phyloP scores from a whole-genome alignment of 2,113 vertebrate genomes.

The Hipposideros armiger region DNA sequence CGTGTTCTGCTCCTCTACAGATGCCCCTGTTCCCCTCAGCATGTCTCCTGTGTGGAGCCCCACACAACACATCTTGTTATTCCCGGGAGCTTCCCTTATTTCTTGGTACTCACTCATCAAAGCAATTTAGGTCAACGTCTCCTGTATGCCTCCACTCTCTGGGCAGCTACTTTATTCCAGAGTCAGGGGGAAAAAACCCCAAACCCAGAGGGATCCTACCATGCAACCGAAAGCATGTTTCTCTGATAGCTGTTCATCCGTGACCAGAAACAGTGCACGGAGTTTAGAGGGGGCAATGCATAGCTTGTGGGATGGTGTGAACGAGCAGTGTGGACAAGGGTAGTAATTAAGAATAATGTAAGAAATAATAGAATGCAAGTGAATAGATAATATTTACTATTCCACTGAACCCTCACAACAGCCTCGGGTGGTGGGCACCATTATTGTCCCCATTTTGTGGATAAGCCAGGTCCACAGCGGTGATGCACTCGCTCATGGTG shows the following conservation, averaged over 20 bases:
- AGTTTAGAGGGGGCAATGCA: too few species aligned
- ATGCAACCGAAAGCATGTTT: background rate
- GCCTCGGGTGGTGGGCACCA: background rate
- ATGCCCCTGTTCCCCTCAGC: rapidly evolving
- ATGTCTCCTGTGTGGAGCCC: rapidly evolving
- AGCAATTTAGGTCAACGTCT: background rate
- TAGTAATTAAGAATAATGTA: background rate
- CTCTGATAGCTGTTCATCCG: background rate
- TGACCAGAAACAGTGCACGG: background rate
- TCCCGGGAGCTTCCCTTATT: background rate
- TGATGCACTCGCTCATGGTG: background rate
- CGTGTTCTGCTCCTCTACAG: background rate
- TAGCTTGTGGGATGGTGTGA: background rate
- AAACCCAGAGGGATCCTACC: background rate
- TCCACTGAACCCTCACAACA: background rate
- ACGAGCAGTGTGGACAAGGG: background rate
- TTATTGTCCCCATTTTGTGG: background rate
- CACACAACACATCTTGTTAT: rapidly evolving
- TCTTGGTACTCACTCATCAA: background rate
- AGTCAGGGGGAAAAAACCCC: background rate
- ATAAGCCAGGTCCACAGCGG: background rate
- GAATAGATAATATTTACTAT: rapidly evolving
- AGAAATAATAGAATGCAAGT: background rate
- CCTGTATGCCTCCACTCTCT: background rate
- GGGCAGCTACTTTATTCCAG: background rate